Evolutionary conservation across 1,140 invertebrate species (phyloP).

Genomic region (Zophobas atratus): DNA sequence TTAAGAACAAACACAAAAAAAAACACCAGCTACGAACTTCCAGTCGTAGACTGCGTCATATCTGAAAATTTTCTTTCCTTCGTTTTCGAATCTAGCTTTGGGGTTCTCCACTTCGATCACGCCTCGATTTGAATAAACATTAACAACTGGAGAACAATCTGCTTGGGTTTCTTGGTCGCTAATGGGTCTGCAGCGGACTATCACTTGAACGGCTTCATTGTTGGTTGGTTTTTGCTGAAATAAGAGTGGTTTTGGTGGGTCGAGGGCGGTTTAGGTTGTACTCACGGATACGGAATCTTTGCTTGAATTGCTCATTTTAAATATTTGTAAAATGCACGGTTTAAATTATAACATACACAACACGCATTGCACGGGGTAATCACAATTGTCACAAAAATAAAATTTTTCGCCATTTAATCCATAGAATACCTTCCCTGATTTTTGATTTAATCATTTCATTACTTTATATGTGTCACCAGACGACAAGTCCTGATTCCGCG

Average conservation of each 20-base stretch:
- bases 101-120: conserved; percentile 79
- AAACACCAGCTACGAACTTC: conserved; percentile 67
- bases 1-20: conserved; percentile 22
- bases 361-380: conserved; percentile 3
- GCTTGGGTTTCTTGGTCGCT: conserved; percentile 85
- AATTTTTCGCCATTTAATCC: not conserved
- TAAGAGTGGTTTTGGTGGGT: not conserved
- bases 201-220: conserved; percentile 89
- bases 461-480: too few relatives aligned
- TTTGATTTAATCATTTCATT: too few relatives aligned
- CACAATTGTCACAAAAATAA: conserved; percentile 1
- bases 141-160: conserved; percentile 80
- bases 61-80: conserved; percentile 85
- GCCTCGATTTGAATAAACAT: conserved; percentile 76
- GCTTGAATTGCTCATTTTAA: conserved; percentile 7
- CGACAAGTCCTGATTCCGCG: too few relatives aligned
- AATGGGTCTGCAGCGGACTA: conserved; percentile 92
- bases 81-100: conserved; percentile 71
- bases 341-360: not conserved
- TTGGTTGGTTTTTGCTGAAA: conserved; percentile 12
- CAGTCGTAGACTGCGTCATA: conserved; percentile 95
- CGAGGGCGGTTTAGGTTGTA: not conserved
- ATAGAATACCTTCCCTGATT: too few relatives aligned
- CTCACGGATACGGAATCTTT: conserved; percentile 11
- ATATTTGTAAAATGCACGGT: not conserved